Percentiles rank a stretch among this genome's conserved stretches.
These are phyloP conservation scores for Manis pentadactyla DNA, from an alignment of 2,797 vertebrate genomes.

Conservation along the genomic window DNA sequence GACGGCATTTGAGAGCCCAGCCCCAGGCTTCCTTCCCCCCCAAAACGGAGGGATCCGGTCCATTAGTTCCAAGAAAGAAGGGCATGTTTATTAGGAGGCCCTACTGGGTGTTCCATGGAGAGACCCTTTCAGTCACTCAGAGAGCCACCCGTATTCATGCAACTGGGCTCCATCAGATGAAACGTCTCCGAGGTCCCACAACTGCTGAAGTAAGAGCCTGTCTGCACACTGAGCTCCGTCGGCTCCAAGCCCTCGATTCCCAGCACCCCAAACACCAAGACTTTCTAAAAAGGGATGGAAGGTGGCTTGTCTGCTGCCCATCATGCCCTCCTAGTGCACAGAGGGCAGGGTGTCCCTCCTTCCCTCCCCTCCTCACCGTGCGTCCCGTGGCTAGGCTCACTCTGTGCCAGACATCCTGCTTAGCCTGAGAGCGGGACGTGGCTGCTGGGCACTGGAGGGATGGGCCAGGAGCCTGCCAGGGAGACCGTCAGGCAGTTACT, in stretches of 20 bases:
- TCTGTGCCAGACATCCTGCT: not conserved
- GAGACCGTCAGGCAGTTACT: not conserved
- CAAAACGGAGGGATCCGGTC: rapidly evolving
- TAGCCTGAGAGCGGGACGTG: not conserved
- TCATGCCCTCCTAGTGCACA: not conserved
- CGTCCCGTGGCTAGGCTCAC: conserved; percentile 20
- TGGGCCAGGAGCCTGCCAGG: not conserved
- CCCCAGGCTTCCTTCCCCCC: not conserved
- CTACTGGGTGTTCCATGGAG: not conserved
- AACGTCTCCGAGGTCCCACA: not conserved
- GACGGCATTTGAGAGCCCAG: not conserved
- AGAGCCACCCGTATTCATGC: not conserved
- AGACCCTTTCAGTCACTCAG: not conserved
- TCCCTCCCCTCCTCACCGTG: conserved; percentile 19
- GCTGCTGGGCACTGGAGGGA: not conserved
- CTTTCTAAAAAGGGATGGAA: not conserved
- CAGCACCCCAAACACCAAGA: conserved; percentile 44
- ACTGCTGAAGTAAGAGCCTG: rapidly evolving
- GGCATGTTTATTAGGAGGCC: rapidly evolving
- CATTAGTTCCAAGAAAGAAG: not conserved
- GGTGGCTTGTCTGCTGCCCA: rapidly evolving
- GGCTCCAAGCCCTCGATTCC: too few relatives aligned
- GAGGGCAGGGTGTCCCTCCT: not conserved
- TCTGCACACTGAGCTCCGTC: not conserved
- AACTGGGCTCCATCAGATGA: not conserved